These are phyloP conservation scores for Sphecodes monilicornis DNA, from an alignment of 2,888 invertebrate genomes.

Conservation along the genomic window DNA sequence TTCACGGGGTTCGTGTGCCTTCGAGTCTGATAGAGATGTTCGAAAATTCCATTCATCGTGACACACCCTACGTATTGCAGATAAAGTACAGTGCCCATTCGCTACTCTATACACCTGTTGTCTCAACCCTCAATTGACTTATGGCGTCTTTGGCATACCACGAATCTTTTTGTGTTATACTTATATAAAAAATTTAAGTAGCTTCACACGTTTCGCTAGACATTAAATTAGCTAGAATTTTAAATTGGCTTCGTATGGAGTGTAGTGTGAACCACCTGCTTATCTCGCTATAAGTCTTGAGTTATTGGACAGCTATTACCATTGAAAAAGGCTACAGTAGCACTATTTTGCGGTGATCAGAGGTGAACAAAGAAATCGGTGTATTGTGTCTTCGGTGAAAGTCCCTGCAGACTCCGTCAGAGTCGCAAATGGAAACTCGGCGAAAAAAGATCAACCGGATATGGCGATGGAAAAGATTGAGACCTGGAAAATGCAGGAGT, in stretches of 20 bases:
- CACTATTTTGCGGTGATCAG: not conserved
- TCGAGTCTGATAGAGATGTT: not conserved
- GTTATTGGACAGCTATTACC: not conserved
- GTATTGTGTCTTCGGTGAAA: not conserved
- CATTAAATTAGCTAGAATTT: not conserved
- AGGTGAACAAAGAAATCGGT: not conserved
- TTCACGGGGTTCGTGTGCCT: not conserved
- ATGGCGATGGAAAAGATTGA: constrained; percentile 6
- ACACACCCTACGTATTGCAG: not conserved
- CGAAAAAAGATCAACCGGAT: not conserved
- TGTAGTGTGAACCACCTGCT: not conserved
- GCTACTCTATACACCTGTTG: not conserved
- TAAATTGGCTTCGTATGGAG: not conserved
- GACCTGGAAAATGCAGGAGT: constrained; percentile 46
- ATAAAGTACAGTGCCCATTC: not conserved
- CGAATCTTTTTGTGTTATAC: not conserved
- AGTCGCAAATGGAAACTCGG: constrained; percentile 17
- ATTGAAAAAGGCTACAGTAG: not conserved
- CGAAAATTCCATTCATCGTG: not conserved
- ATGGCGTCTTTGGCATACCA: not conserved
- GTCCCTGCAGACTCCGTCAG: constrained; percentile 7
- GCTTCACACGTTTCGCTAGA: not conserved
- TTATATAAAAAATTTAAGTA: not conserved
- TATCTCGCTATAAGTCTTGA: not conserved
- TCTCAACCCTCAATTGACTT: not conserved